Conservation (phyloP, 2,113 vertebrate species). For the Aptenodytes forsteri region DNA sequence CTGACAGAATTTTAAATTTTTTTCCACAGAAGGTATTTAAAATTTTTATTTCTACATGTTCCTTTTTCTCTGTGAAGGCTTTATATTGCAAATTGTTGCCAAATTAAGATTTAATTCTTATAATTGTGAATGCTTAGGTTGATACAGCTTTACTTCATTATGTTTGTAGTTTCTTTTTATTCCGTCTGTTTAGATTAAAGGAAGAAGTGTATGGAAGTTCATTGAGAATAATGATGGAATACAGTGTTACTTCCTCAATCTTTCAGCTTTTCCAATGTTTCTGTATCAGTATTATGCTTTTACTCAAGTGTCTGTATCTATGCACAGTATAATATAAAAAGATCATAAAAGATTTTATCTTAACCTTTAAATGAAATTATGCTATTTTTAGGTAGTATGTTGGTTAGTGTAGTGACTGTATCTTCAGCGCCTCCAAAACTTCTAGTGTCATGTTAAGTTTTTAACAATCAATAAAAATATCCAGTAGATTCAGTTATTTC, state of each 20-base stretch:
- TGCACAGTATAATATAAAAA: background rate
- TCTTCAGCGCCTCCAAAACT: background rate
- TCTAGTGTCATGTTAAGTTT: background rate
- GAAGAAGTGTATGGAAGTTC: background rate
- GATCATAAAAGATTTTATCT: background rate
- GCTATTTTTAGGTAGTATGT: background rate
- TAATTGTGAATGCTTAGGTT: background rate
- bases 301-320: background rate
- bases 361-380: background rate
- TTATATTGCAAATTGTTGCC: background rate
- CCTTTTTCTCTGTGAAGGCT: background rate
- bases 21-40: background rate
- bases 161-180: background rate
- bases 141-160: background rate
- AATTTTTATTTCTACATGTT: background rate
- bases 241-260: background rate
- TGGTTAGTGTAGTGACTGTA: background rate
- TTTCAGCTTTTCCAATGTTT: background rate
- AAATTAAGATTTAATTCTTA: background rate
- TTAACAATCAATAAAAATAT: background rate
- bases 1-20: background rate
- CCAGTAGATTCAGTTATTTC: background rate
- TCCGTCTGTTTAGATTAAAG: background rate
- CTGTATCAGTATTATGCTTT: background rate
- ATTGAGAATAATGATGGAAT: background rate